Percentiles rank a stretch among this genome's conserved stretches.
These are phyloP conservation scores for Brachypteracias leptosomus DNA, from an alignment of 2,113 vertebrate genomes.

Conservation along the genomic window DNA sequence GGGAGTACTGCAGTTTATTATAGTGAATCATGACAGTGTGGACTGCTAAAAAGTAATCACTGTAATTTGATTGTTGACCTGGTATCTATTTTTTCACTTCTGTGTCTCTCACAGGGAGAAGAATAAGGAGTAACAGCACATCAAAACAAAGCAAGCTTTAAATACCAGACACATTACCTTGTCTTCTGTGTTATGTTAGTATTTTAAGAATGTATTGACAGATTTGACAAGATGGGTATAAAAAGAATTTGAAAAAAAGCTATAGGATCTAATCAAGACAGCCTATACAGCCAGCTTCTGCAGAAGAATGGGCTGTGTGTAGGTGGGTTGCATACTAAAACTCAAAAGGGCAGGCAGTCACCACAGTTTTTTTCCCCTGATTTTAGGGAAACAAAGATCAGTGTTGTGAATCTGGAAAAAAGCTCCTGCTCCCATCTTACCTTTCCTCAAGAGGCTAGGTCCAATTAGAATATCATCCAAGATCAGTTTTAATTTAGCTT, in stretches of 20 bases:
- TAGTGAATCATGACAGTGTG: not conserved
- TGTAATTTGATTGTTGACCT: constrained; percentile 30
- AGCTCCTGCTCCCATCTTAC: not conserved
- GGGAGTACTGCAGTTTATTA: not conserved
- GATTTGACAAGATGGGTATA: constrained; percentile 6
- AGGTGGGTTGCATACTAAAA: constrained; percentile 32
- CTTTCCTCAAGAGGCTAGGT: not conserved
- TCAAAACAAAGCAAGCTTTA: constrained; percentile 31
- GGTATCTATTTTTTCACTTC: not conserved
- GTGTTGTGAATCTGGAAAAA: not conserved
- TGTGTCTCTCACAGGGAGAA: not conserved
- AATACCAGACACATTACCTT: not conserved
- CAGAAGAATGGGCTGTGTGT: not conserved
- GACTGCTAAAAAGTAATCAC: not conserved
- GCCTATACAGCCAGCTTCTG: not conserved
- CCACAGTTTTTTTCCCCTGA: not conserved
- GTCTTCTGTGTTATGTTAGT: not conserved
- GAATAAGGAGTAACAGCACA: constrained; percentile 25
- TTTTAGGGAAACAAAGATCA: not conserved
- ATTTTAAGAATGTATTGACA: constrained; percentile 16
- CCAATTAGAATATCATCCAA: not conserved
- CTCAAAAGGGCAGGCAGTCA: not conserved
- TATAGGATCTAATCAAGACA: constrained; percentile 2
- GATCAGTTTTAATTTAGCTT: constrained; percentile 14
- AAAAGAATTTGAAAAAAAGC: constrained; percentile 18